These are phyloP conservation scores for Emys orbicularis DNA, from an alignment of 2,797 vertebrate species.

Conservation along the genomic window DNA sequence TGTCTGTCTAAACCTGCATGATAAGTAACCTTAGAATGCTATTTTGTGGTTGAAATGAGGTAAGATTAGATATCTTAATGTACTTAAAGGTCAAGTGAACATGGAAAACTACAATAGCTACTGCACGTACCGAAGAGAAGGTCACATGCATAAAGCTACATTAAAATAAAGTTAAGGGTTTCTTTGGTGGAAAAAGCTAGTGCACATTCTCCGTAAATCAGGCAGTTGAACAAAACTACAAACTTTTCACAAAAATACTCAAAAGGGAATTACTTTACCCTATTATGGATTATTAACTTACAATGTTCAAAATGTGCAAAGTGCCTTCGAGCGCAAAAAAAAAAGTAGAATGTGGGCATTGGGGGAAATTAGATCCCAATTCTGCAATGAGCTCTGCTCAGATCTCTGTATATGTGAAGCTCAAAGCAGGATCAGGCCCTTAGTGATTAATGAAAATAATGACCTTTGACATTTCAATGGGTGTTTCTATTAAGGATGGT, in stretches of 20 bases:
- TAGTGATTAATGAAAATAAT: background rate
- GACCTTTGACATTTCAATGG: background rate
- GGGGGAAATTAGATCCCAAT: background rate
- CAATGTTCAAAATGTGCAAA: background rate
- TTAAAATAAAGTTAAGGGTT: background rate
- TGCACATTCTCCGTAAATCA: background rate
- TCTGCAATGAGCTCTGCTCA: background rate
- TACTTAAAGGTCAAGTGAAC: background rate
- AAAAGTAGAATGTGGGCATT: background rate
- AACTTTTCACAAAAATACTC: background rate
- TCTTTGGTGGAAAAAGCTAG: background rate
- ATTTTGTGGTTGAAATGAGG: background rate
- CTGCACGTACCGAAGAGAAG: background rate
- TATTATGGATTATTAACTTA: background rate
- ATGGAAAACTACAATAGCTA: background rate
- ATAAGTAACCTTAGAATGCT: background rate
- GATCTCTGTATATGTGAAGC: background rate
- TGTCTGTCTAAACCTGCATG: background rate
- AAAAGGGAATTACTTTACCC: background rate
- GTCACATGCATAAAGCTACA: background rate
- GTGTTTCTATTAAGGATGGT: background rate
- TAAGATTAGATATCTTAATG: background rate
- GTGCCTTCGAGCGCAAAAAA: background rate
- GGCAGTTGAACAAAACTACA: background rate
- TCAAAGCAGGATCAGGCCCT: background rate